Evolutionary conservation across 2,113 vertebrate species (phyloP).

Genomic region (Gasterosteus nipponicus): DNA sequence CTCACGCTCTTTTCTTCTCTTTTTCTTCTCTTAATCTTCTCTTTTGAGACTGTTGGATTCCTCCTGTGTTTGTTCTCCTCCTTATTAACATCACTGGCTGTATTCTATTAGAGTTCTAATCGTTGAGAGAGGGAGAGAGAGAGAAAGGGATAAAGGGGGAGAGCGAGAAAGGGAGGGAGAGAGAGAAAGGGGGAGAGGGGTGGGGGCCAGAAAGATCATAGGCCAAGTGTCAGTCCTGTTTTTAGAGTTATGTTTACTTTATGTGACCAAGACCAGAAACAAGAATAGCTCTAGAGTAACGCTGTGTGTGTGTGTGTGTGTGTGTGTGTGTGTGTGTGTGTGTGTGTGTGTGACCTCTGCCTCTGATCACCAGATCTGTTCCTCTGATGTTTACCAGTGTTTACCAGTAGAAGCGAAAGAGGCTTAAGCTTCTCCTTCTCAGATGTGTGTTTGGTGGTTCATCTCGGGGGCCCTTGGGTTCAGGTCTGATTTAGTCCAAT

Average conservation of each 20-base stretch:
- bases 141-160: background rate
- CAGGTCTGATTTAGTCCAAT: constrained; percentile 11
- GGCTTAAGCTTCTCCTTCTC: background rate
- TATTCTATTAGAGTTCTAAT: background rate
- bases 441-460: background rate
- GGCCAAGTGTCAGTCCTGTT: constrained; percentile 32
- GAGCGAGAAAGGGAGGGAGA: background rate
- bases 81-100: too few species aligned
- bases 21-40: too few species aligned
- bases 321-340: constrained; percentile 14
- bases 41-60: background rate
- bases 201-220: background rate
- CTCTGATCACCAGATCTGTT: background rate
- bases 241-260: constrained; percentile 57
- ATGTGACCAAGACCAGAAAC: background rate
- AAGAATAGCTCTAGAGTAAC: background rate
- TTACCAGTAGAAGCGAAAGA: constrained; percentile 9
- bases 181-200: background rate
- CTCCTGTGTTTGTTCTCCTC: too few species aligned
- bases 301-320: constrained; percentile 1
- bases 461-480: constrained; percentile 44
- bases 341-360: constrained; percentile 9
- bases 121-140: background rate
- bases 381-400: background rate
- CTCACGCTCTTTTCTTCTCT: constrained; percentile 3